Conservation (phyloP, 1,140 invertebrate species). For the Bombyx mori region DNA sequence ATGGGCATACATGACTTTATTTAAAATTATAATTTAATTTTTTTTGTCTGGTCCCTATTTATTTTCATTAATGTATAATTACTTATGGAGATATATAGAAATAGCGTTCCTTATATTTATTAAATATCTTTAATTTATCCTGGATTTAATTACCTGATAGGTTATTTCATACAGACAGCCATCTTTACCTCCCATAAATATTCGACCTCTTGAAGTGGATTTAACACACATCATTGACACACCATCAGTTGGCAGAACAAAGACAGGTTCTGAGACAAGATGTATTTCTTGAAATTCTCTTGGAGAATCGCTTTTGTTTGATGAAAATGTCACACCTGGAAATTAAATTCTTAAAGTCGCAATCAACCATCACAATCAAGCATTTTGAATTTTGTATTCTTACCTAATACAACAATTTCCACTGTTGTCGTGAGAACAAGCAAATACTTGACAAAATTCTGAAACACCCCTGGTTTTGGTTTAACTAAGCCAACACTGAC, state of each 20-base stretch:
- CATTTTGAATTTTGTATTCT: constrained; percentile 35
- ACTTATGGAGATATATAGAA: no score
- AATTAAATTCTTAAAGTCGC: constrained; percentile 11
- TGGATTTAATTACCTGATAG: constrained; percentile 81
- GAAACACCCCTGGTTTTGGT: constrained; percentile 89
- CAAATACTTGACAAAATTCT: constrained; percentile 93
- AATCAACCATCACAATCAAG: constrained; percentile 58
- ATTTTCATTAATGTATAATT: no score
- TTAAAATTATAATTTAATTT: no score
- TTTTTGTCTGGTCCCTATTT: no score
- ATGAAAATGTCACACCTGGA: constrained; percentile 68
- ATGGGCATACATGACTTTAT: no score
- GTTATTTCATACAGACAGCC: constrained; percentile 95
- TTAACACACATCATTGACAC: constrained; percentile 87
- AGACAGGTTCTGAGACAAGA: constrained; percentile 93
- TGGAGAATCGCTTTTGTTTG: constrained; percentile 53
- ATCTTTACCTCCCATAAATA: constrained; percentile 96
- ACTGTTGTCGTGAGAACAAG: constrained; percentile 92
- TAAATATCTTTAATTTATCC: no score
- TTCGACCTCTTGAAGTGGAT: constrained; percentile 87
- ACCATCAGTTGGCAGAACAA: constrained; percentile 93
- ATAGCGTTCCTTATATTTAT: no score
- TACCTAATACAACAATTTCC: constrained; percentile 92
- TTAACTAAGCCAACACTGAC: constrained; percentile 88
- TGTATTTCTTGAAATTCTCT: constrained; percentile 85